A percentile compares a stretch with the other conserved stretches of the same genome.
phyloP scores from a whole-genome alignment of 30 jellyfish, hydroid and myxozoan species.

The Mastigias papua region DNA sequence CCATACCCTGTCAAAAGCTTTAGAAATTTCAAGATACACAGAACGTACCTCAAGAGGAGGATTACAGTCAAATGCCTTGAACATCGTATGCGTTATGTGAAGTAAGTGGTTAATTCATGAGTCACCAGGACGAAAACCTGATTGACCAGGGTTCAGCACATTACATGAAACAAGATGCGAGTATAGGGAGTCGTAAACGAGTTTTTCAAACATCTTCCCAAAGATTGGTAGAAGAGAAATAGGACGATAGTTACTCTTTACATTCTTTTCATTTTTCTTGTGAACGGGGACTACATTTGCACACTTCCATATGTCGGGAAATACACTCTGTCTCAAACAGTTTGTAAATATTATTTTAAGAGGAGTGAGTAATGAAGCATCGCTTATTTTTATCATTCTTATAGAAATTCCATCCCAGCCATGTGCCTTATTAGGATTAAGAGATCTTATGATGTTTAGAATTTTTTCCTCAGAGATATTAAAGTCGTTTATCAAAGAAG shows the following conservation, averaged over 20 bases:
- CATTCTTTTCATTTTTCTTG: slow-evolving; percentile 43
- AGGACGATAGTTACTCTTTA: slow-evolving; percentile 23
- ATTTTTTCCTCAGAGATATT: slow-evolving; percentile 45
- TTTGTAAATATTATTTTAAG: slow-evolving; percentile 20
- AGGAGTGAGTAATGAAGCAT: slow-evolving; percentile 52
- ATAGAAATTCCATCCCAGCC: slow-evolving; percentile 74
- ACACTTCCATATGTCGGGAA: slow-evolving; percentile 62
- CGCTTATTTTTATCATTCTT: slow-evolving; percentile 56
- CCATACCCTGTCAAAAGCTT: slow-evolving; percentile 72
- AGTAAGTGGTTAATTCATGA: slow-evolving; percentile 42
- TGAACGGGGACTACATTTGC: slow-evolving; percentile 58
- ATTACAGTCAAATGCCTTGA: slow-evolving; percentile 38
- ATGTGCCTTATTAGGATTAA: slow-evolving; percentile 57
- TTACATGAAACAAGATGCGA: slow-evolving; percentile 39
- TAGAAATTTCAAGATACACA: slow-evolving; percentile 61
- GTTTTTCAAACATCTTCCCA: slow-evolving; percentile 57
- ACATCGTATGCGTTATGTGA: slow-evolving; percentile 14
- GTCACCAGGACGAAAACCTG: slow-evolving; percentile 66
- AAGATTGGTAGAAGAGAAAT: slow-evolving; percentile 57
- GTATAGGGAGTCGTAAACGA: slow-evolving; percentile 41
- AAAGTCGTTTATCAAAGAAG: slow-evolving; percentile 4
- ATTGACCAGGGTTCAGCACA: slow-evolving; percentile 23
- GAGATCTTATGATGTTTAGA: slow-evolving; percentile 34
- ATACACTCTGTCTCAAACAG: slow-evolving; percentile 28
- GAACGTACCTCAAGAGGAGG: slow-evolving; percentile 61